Base-by-base conservation (phyloP, 2,888 invertebrate genomes). In the Euplagia quadripunctaria region DNA sequence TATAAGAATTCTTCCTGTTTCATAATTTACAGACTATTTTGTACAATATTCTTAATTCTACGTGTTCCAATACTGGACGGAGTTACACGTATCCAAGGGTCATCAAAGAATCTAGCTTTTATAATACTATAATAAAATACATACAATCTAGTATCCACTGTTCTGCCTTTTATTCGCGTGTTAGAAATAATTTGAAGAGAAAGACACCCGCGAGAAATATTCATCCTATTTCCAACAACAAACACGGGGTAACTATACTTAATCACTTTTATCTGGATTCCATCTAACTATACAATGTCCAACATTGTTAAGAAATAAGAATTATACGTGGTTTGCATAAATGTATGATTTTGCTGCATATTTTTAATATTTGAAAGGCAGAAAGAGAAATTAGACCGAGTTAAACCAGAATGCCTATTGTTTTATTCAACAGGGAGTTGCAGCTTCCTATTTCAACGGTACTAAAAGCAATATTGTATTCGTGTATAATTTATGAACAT, bases 11-110 rank as follows among this genome's bases (percentile, higher is more conserved):
- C 71, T 79, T 84, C 76, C 77, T 80, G 86, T 80, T 83, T 81
- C 71, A 78, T 83, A 84, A 78, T 80, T 82, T 83, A 85, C 79
- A 68, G 31, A 73, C 79, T 85, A 86, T 85, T 86, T 86, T 86
- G 86, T 86, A 86, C 86, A 86, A 86, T 79, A 79, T 80, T 78
- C 80, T 73, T 82, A 79, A 78, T 71, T 72, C 76, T 80, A 78
- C 20, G 52, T 70, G 71, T 77, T 74, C 76, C 69, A 71, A 73
- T 69, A 79, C 55, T 75, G 75, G 75, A 75, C 70, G 75, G 73
- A 74, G 31, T 77, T 69, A 71, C 43, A 66, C n/a, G 11, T 14
- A n/a, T n/a, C n/a, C n/a, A 58, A 67, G 14, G 4, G 49, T 16
- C 51, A 8, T 55, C 58, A 68, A 73, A 51, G 61, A 71, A 73